These are phyloP conservation scores for Harlomillsia oculata DNA, from an alignment of 1,140 invertebrate species.

Conservation along the genomic window DNA sequence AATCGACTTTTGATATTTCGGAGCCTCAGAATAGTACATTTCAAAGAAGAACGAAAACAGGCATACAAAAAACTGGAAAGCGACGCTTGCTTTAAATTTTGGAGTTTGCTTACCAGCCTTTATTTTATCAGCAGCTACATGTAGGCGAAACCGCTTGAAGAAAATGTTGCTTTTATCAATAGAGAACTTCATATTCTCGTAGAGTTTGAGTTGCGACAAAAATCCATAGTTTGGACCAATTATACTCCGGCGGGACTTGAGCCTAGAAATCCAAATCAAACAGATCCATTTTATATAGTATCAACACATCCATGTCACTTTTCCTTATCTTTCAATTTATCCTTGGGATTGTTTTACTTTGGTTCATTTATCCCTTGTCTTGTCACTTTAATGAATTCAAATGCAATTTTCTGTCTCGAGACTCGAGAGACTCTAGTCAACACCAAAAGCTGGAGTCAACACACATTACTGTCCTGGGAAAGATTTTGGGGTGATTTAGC, in stretches of 20 bases:
- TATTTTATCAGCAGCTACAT: conserved; percentile 66
- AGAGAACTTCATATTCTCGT: conserved; percentile 60
- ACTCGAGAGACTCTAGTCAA: no score
- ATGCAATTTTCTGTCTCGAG: no score
- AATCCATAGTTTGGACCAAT: conserved; percentile 65
- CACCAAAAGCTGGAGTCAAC: no score
- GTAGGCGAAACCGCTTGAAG: conserved; percentile 65
- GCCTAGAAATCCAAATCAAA: conserved; percentile 39
- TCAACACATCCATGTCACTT: no score
- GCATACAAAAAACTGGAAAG: not conserved
- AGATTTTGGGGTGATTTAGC: no score
- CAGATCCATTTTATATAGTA: not conserved
- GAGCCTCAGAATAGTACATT: no score
- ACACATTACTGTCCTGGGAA: no score
- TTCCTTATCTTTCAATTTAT: no score
- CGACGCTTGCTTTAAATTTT: not conserved
- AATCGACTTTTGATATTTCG: no score
- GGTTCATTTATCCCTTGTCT: no score
- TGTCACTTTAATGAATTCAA: no score
- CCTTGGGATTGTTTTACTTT: conserved; percentile 3
- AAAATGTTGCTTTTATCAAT: conserved; percentile 60
- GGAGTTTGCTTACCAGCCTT: conserved; percentile 53
- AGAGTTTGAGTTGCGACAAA: conserved; percentile 62
- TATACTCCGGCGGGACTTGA: conserved; percentile 54
- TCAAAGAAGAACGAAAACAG: no score